Percentiles rank a stretch among this genome's conserved stretches.
phyloP scores from a whole-genome alignment of 2,888 invertebrate genomes.

The Galerucella nymphaeae region DNA sequence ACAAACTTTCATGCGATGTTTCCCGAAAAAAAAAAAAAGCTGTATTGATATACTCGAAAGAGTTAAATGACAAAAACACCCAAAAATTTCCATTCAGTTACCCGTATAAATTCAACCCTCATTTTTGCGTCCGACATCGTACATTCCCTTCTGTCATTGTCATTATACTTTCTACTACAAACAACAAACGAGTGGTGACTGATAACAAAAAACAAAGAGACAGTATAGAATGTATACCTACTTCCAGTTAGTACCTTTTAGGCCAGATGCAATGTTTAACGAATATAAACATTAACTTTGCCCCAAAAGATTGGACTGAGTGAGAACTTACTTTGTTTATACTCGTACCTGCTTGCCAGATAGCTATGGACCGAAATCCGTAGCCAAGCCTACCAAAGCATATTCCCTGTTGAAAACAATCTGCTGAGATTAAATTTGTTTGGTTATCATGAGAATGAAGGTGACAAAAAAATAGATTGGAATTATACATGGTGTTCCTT shows the following conservation, averaged over 20 bases:
- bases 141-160: conserved; percentile 4
- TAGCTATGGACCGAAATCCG: too few species aligned
- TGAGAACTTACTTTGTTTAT: too few species aligned
- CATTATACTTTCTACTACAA: conserved; percentile 4
- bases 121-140: not conserved
- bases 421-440: too few species aligned
- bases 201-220: conserved; percentile 19
- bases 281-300: not conserved
- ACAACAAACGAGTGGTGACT: not conserved
- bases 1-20: not conserved
- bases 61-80: conserved; percentile 3
- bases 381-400: too few species aligned
- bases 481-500: too few species aligned
- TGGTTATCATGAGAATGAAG: too few species aligned
- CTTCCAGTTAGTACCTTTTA: not conserved
- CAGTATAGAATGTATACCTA: conserved; percentile 7
- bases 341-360: too few species aligned
- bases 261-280: not conserved
- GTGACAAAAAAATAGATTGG: too few species aligned
- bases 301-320: too few species aligned
- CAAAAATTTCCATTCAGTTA: not conserved
- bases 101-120: conserved; percentile 3
- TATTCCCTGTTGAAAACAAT: too few species aligned
- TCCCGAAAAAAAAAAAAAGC: not conserved
- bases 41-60: not conserved